Conservation (phyloP, 2,113 vertebrate species). For the Salvelinus sp. region DNA sequence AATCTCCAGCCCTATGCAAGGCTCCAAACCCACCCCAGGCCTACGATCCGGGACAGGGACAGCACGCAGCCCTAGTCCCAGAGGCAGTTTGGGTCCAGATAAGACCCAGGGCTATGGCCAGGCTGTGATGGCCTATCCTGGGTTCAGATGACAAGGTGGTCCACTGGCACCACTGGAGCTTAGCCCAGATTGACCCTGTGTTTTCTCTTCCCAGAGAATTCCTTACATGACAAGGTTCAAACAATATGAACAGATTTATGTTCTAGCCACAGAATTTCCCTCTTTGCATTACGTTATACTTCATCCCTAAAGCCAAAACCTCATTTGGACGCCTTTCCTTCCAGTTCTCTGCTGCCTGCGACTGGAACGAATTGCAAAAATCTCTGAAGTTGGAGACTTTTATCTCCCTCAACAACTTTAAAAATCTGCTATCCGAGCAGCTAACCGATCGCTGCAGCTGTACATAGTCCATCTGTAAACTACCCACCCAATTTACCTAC, state of each 20-base stretch:
- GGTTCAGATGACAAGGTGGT: neutral
- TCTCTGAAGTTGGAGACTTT: no score
- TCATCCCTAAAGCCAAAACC: no score
- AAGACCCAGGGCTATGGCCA: neutral
- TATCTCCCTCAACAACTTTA: no score
- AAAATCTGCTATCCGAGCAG: no score
- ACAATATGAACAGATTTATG: conserved; percentile 64
- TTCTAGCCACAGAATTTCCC: conserved; percentile 18
- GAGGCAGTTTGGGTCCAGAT: neutral
- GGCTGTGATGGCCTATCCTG: neutral
- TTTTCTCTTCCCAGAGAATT: conserved; percentile 59
- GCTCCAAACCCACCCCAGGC: neutral
- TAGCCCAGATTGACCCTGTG: conserved; percentile 67
- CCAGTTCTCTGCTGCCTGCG: no score
- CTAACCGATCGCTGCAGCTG: no score
- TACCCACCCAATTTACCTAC: no score
- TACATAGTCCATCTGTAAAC: no score
- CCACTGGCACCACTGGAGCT: conserved; percentile 65
- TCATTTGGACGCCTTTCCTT: no score
- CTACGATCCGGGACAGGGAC: neutral
- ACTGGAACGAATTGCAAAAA: no score
- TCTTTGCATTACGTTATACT: neutral
- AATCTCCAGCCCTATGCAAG: neutral
- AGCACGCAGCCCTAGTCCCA: neutral
- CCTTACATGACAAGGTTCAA: conserved; percentile 36